Percentiles rank a stretch among this genome's conserved stretches.
Conservation (phyloP, 2,888 invertebrate genomes). For the Dexiosoma caninum region DNA sequence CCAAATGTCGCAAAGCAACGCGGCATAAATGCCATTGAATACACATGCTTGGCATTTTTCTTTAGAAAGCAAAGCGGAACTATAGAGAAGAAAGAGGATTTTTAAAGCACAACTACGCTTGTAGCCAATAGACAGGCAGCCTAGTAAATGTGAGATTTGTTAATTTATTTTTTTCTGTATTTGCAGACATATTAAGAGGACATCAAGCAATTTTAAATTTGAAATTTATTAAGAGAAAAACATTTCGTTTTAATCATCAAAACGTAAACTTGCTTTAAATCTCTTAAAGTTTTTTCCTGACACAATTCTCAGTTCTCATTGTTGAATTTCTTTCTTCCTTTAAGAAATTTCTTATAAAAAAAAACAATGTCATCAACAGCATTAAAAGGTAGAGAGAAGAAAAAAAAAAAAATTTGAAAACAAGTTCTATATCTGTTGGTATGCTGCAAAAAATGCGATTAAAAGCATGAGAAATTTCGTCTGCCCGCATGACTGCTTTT, state of each 20-base stretch:
- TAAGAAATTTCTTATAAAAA: neutral
- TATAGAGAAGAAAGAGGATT: neutral
- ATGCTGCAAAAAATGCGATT: conserved; percentile 33
- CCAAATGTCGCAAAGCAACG: too few species aligned
- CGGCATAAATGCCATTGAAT: too few species aligned
- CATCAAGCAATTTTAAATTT: conserved; percentile 3
- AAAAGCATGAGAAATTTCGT: conserved; percentile 28
- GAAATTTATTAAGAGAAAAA: neutral
- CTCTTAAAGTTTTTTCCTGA: neutral
- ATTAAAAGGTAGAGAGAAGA: neutral
- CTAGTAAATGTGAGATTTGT: neutral
- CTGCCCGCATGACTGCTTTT: conserved; percentile 7
- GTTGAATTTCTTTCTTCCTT: neutral
- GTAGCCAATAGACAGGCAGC: neutral
- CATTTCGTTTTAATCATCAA: neutral
- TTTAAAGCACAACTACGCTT: neutral
- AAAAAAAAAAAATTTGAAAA: neutral
- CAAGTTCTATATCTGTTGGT: neutral
- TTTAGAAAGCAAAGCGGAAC: neutral
- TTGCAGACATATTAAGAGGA: neutral
- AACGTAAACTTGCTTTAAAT: too few species aligned
- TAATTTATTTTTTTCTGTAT: neutral
- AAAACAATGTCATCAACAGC: neutral
- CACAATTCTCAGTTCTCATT: neutral
- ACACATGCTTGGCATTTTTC: too few species aligned